A percentile compares a stretch with the other conserved stretches of the same genome.
Conservation (phyloP, 1,140 invertebrate species). For the Zaprionus taronus region DNA sequence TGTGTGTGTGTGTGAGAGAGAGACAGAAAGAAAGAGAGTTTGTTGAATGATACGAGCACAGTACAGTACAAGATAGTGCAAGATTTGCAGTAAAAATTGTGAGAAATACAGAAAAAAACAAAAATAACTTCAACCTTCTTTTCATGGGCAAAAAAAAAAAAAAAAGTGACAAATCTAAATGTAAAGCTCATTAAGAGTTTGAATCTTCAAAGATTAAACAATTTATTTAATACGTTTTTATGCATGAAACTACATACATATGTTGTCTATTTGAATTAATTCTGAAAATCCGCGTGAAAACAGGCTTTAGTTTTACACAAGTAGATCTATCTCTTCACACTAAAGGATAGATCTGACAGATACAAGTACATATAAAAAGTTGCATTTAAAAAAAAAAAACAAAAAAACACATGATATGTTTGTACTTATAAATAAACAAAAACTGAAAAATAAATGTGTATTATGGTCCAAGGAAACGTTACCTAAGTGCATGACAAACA, state of each 20-base stretch:
- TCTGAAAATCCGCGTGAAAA: neutral
- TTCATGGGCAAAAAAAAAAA: constrained; percentile 17
- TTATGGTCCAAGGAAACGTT: too few species aligned
- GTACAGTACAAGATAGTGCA: constrained; percentile 58
- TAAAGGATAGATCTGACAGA: neutral
- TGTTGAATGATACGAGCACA: constrained; percentile 52
- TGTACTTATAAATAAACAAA: neutral
- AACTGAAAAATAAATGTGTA: neutral
- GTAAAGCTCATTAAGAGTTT: neutral
- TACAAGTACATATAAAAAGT: neutral
- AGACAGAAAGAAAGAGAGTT: constrained; percentile 38
- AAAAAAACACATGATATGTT: neutral
- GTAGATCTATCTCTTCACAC: neutral
- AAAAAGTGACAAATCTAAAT: neutral
- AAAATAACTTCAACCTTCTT: constrained; percentile 12
- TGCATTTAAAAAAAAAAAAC: neutral
- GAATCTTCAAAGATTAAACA: neutral
- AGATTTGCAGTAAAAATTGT: constrained; percentile 48
- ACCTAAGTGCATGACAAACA: too few species aligned
- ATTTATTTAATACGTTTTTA: neutral
- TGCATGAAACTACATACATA: neutral
- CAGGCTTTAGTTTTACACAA: constrained; percentile 14
- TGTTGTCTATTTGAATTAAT: neutral
- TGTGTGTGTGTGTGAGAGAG: constrained; percentile 1
- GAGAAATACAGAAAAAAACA: constrained; percentile 54